These are phyloP conservation scores for Machaerirhynchus nigripectus DNA, from an alignment of 2,113 vertebrate species.

Conservation along the genomic window DNA sequence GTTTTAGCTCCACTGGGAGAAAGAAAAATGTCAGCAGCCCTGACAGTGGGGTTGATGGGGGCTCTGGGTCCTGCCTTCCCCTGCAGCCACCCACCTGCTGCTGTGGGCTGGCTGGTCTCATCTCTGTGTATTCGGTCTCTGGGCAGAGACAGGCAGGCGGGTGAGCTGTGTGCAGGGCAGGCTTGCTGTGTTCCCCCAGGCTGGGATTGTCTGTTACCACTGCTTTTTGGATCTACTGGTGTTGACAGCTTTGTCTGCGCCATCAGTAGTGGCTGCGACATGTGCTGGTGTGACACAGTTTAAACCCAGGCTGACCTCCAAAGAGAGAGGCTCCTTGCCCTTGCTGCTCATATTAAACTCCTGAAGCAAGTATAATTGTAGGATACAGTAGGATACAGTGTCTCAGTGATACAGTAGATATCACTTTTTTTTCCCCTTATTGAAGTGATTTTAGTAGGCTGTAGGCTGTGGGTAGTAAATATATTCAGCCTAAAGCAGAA, in stretches of 20 bases:
- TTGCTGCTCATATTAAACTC: background rate
- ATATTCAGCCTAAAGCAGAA: background rate
- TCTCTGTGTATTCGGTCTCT: rapidly evolving
- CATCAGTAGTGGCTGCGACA: background rate
- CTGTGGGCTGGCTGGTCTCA: background rate
- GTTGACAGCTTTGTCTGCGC: constrained; percentile 10
- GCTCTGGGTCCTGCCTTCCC: background rate
- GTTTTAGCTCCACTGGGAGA: background rate
- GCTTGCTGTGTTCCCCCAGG: background rate
- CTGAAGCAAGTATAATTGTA: background rate
- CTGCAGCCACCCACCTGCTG: background rate
- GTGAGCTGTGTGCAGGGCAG: background rate
- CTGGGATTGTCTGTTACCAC: background rate
- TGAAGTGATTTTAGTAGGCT: background rate
- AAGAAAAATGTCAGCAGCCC: background rate
- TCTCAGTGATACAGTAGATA: background rate
- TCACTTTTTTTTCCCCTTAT: background rate
- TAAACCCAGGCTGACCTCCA: constrained; percentile 28
- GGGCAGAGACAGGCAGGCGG: background rate
- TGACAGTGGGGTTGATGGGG: rapidly evolving
- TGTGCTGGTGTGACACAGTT: constrained; percentile 4
- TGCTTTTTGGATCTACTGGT: background rate
- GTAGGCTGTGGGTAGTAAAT: background rate
- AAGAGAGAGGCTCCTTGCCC: background rate
- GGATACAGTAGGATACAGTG: no score